phyloP scores from a whole-genome alignment of 2,113 vertebrate genomes.

The Periophthalmus modestus region DNA sequence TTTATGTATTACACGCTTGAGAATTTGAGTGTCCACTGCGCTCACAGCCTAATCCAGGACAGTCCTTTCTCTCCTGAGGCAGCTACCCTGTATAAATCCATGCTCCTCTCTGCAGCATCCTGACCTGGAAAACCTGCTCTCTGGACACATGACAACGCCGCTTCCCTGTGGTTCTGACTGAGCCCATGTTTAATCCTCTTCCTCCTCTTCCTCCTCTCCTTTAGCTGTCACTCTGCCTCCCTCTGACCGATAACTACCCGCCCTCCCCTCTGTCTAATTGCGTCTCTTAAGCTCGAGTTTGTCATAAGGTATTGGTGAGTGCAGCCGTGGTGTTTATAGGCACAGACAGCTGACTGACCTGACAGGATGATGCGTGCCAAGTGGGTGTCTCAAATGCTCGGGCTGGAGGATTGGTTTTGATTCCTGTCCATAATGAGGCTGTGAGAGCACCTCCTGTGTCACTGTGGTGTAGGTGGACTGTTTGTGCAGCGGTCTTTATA shows the following conservation, averaged over 20 bases:
- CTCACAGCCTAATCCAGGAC: constrained; percentile 47
- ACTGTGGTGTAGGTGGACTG: constrained; percentile 10
- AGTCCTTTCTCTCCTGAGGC: constrained; percentile 42
- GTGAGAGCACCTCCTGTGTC: constrained; percentile 17
- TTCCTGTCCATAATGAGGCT: constrained; percentile 42
- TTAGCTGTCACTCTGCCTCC: constrained; percentile 61
- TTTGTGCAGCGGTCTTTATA: constrained; percentile 13
- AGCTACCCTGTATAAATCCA: constrained; percentile 47
- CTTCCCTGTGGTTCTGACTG: constrained; percentile 48
- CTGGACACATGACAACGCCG: constrained; percentile 51
- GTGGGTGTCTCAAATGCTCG: constrained; percentile 41
- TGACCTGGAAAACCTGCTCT: constrained; percentile 59
- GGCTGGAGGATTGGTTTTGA: constrained; percentile 25
- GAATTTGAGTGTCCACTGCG: constrained; percentile 44
- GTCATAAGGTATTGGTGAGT: constrained; percentile 59
- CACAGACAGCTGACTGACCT: constrained; percentile 54
- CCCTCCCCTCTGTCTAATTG: constrained; percentile 57
- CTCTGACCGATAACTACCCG: constrained; percentile 46
- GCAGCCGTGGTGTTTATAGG: constrained; percentile 41
- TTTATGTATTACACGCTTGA: constrained; percentile 5
- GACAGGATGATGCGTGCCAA: constrained; percentile 53
- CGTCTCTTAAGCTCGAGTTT: constrained; percentile 65
- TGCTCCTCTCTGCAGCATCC: constrained; percentile 51
- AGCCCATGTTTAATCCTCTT: constrained; percentile 56
- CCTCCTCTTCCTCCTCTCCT: constrained; percentile 36